Percentiles rank a stretch among this genome's conserved stretches.
Evolutionary conservation across 2,113 vertebrate genomes (phyloP).

Genomic region (Oncorhynchus nerka): DNA sequence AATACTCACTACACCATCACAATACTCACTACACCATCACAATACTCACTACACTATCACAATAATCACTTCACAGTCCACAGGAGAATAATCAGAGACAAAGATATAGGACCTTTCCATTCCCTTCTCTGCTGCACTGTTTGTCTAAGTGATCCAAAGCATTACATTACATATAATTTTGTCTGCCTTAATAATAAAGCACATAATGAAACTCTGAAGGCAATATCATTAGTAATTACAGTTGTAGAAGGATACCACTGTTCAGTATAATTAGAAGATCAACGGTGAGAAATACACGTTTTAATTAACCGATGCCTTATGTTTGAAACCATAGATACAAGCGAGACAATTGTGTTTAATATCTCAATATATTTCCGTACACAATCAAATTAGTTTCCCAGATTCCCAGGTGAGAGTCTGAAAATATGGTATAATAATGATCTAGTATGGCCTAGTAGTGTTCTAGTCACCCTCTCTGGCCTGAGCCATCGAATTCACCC

Average conservation of each 20-base stretch:
- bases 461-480: not conserved
- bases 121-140: slow-evolving; percentile 24
- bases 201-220: slow-evolving; percentile 67
- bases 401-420: not conserved
- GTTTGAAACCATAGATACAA: slow-evolving; percentile 35
- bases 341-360: slow-evolving; percentile 27
- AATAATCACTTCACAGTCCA: slow-evolving; percentile 23
- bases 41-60: not conserved
- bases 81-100: slow-evolving; percentile 1
- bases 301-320: slow-evolving; percentile 60
- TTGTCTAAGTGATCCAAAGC: slow-evolving; percentile 43
- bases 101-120: slow-evolving; percentile 30
- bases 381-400: slow-evolving; percentile 15
- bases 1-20: too few species aligned
- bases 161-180: slow-evolving; percentile 48
- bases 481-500: not conserved
- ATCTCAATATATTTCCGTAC: slow-evolving; percentile 35
- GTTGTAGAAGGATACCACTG: slow-evolving; percentile 40
- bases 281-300: slow-evolving; percentile 57
- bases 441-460: not conserved
- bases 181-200: slow-evolving; percentile 55
- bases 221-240: slow-evolving; percentile 68
- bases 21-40: too few species aligned
- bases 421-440: too few species aligned
- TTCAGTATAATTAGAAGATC: slow-evolving; percentile 56